Percentiles rank a stretch among this genome's conserved stretches.
These are phyloP conservation scores for Papilio gigon DNA, from an alignment of 2,888 invertebrate genomes.

Conservation along the genomic window DNA sequence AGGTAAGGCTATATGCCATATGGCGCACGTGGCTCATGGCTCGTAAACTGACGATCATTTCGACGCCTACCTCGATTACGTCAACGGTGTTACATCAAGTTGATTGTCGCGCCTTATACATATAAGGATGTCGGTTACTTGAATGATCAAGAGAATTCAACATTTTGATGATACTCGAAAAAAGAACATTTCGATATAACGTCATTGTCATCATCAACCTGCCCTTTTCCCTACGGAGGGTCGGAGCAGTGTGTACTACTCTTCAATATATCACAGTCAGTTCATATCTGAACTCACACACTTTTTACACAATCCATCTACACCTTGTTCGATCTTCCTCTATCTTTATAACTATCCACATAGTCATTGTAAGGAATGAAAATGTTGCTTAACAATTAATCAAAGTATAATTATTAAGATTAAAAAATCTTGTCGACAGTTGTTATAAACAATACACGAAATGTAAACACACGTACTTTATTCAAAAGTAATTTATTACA, in stretches of 20 bases:
- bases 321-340: no score
- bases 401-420: no score
- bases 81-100: slow-evolving; percentile 31
- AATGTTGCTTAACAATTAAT: no score
- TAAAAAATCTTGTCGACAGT: not conserved
- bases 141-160: not conserved
- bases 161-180: not conserved
- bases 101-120: slow-evolving; percentile 6
- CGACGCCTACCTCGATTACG: slow-evolving; percentile 43
- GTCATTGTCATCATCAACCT: no score
- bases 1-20: slow-evolving; percentile 33
- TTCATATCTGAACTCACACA: no score
- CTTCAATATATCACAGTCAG: no score
- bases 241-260: no score
- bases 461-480: not conserved
- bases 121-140: slow-evolving; percentile 1
- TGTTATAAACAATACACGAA: not conserved
- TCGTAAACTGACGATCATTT: slow-evolving; percentile 42
- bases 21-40: slow-evolving; percentile 33
- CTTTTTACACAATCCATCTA: no score
- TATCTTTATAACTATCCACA: no score
- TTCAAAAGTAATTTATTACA: slow-evolving; percentile 7
- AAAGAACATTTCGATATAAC: not conserved
- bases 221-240: no score
- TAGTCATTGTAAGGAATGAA: no score